phyloP scores from a whole-genome alignment of 92 coral and sea anemone species.

The Porites evermanni region DNA sequence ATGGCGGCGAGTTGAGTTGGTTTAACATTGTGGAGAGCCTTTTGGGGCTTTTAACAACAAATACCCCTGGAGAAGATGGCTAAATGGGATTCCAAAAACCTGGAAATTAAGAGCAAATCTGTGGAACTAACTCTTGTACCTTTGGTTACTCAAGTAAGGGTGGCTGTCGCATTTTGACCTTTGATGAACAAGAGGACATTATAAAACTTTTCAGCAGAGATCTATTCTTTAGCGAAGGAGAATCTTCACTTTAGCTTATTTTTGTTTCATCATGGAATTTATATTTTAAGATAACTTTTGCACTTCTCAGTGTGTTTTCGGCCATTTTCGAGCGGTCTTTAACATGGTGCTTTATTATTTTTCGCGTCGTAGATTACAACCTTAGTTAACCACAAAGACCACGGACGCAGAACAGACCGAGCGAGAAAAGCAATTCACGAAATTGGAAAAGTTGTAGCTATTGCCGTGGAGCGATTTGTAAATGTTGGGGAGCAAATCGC shows the following conservation, averaged over 20 bases:
- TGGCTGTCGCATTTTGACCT: slow-evolving; percentile 9
- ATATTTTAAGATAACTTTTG: not conserved
- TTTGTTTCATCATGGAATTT: not conserved
- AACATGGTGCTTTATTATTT: slow-evolving; percentile 21
- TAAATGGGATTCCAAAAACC: slow-evolving; percentile 88
- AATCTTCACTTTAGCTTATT: not conserved
- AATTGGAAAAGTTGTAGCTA: slow-evolving; percentile 82
- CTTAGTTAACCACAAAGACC: slow-evolving; percentile 94
- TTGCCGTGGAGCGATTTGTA: slow-evolving; percentile 92
- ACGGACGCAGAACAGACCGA: slow-evolving; percentile 72
- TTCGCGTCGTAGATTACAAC: slow-evolving; percentile 82
- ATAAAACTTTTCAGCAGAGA: not conserved
- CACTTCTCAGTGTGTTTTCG: no score
- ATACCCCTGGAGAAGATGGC: slow-evolving; percentile 59
- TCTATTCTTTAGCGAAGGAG: not conserved
- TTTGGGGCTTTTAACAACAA: slow-evolving; percentile 16
- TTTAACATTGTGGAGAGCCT: slow-evolving; percentile 17
- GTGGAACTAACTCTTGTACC: slow-evolving; percentile 98
- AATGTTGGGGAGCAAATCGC: slow-evolving; percentile 98
- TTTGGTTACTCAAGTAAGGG: slow-evolving; percentile 87
- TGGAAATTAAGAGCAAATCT: slow-evolving; percentile 97
- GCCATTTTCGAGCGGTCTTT: slow-evolving; percentile 12
- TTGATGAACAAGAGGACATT: not conserved
- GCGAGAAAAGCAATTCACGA: slow-evolving; percentile 84
- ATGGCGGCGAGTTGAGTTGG: slow-evolving; percentile 42